Evolutionary conservation across 2,888 invertebrate species (phyloP).

Genomic region (Myathropa florea): DNA sequence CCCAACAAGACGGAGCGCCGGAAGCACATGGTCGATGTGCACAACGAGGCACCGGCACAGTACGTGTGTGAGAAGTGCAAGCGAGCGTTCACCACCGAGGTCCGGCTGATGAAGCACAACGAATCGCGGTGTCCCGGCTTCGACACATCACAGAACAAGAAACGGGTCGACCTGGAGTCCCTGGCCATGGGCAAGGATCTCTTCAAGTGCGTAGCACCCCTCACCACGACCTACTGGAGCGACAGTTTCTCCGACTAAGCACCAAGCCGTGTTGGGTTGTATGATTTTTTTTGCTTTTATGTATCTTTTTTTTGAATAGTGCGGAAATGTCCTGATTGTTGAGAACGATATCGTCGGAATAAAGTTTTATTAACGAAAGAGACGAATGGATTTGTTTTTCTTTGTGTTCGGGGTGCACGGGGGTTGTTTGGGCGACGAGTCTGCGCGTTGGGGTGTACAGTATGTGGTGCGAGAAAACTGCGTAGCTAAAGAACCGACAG

Average conservation of each 20-base stretch:
- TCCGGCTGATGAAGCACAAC: slow-evolving; percentile 77
- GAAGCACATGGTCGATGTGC: slow-evolving; percentile 77
- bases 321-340: slow-evolving; percentile 27
- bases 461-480: neutral
- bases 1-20: slow-evolving; percentile 77
- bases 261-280: neutral
- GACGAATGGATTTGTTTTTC: neutral
- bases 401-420: neutral
- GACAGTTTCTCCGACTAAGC: slow-evolving; percentile 81
- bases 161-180: slow-evolving; percentile 72
- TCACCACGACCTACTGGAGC: slow-evolving; percentile 81
- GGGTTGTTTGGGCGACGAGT: neutral
- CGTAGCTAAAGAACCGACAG: neutral
- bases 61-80: slow-evolving; percentile 79
- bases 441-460: slow-evolving; percentile 7
- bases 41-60: slow-evolving; percentile 75
- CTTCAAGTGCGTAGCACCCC: slow-evolving; percentile 81
- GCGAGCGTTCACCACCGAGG: slow-evolving; percentile 77
- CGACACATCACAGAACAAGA: slow-evolving; percentile 66
- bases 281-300: neutral
- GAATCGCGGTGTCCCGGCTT: slow-evolving; percentile 72
- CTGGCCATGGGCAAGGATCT: slow-evolving; percentile 78
- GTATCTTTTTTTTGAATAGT: slow-evolving; percentile 22
- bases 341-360: slow-evolving; percentile 15
- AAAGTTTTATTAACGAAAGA: slow-evolving; percentile 23